Percentiles rank a stretch among this genome's conserved stretches.
Evolutionary conservation across 2,797 vertebrate genomes (phyloP).

Genomic region (Huso huso): DNA sequence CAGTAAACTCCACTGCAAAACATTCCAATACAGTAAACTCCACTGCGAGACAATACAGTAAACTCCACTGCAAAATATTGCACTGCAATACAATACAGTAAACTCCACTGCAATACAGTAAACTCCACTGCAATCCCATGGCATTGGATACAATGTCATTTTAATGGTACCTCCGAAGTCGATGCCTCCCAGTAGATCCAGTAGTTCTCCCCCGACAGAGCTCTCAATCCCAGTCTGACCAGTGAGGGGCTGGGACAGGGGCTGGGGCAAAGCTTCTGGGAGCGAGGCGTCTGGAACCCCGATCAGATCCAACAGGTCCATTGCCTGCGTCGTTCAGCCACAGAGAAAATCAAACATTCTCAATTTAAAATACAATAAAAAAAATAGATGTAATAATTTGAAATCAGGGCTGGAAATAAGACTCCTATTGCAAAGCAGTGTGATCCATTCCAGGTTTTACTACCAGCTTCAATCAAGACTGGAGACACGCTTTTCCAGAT

Average conservation of each 20-base stretch:
- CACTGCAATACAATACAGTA: conserved; percentile 17
- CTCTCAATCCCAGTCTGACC: conserved; percentile 9
- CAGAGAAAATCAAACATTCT: neutral
- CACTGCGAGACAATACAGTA: conserved; percentile 14
- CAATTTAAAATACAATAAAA: neutral
- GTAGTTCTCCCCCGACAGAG: conserved; percentile 46
- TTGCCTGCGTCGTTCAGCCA: conserved; percentile 45
- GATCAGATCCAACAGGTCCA: conserved; percentile 70
- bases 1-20: conserved; percentile 17
- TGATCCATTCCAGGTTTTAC: too few species aligned
- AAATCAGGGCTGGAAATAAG: neutral
- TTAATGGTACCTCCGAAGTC: conserved; percentile 34
- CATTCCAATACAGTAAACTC: neutral
- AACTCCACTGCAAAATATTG: too few species aligned
- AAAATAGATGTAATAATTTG: neutral
- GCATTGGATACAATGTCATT: neutral
- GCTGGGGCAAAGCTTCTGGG: conserved; percentile 26
- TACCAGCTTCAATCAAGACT: too few species aligned
- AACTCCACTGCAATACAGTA: neutral
- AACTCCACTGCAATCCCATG: conserved; percentile 17
- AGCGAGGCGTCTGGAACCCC: conserved; percentile 45
- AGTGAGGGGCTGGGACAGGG: conserved; percentile 13
- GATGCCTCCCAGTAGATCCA: conserved; percentile 66
- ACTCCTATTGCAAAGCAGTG: too few species aligned
- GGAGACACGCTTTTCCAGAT: too few species aligned